Percentiles rank a stretch among this genome's conserved stretches.
Evolutionary conservation across 2,797 vertebrate species (phyloP).

Genomic region (Cynopterus sphinx): DNA sequence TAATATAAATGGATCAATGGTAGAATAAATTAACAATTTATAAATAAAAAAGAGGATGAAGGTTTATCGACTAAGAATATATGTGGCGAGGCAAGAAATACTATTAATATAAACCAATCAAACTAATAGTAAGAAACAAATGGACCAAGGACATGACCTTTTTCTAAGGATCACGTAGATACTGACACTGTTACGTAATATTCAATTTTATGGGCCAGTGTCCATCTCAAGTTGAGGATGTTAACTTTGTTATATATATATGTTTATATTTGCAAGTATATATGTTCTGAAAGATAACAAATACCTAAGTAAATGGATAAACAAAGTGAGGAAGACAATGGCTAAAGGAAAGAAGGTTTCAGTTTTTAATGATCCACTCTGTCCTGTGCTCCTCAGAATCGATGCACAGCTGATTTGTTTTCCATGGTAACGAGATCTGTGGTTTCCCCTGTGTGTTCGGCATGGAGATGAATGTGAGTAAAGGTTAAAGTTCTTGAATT

Average conservation of each 20-base stretch:
- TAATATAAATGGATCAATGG: neutral
- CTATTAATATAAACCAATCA: neutral
- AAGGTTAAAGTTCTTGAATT: neutral
- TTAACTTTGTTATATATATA: neutral
- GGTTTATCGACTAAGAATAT: neutral
- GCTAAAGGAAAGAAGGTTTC: neutral
- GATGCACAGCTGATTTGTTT: neutral
- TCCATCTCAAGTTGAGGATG: neutral
- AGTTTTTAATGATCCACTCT: neutral
- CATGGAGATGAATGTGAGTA: neutral
- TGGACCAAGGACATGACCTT: neutral
- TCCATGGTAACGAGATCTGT: neutral
- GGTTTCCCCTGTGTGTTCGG: neutral
- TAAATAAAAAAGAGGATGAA: neutral
- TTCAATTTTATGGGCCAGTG: neutral
- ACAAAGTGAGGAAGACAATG: neutral
- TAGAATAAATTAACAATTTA: neutral
- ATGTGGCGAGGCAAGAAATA: neutral
- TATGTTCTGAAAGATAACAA: neutral
- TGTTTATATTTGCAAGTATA: neutral
- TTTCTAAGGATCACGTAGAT: neutral
- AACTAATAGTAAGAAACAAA: neutral
- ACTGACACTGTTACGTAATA: neutral
- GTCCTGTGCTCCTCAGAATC: neutral
- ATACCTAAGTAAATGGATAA: neutral